Evolutionary conservation across 1,140 invertebrate genomes (phyloP).

Genomic region (Sminthurinus signatus): DNA sequence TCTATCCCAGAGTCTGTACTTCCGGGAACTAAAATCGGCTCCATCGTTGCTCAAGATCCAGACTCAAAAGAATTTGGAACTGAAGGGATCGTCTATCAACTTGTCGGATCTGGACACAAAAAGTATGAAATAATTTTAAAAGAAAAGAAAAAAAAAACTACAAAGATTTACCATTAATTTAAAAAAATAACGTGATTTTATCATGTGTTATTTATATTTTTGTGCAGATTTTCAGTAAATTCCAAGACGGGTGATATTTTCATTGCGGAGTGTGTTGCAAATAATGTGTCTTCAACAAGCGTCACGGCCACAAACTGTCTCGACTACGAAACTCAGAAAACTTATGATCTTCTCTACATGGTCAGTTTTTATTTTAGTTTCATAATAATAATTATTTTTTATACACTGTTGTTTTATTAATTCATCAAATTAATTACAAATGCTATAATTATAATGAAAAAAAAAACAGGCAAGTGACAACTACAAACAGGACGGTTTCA

Average conservation of each 20-base stretch:
- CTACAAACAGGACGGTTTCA: constrained; percentile 36
- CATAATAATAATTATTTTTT: too few species aligned
- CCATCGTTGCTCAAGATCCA: constrained; percentile 71
- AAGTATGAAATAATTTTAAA: constrained; percentile 48
- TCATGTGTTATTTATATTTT: background rate
- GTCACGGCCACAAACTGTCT: constrained; percentile 57
- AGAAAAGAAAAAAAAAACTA: too few species aligned
- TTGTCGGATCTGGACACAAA: constrained; percentile 76
- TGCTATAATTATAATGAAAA: too few species aligned
- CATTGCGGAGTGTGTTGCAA: constrained; percentile 65
- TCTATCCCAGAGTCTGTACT: constrained; percentile 64
- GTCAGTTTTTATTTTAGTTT: constrained; percentile 52
- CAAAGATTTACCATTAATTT: background rate
- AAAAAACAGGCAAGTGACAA: constrained; percentile 64
- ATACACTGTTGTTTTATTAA: too few species aligned
- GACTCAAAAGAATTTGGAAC: constrained; percentile 72
- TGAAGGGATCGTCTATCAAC: constrained; percentile 73
- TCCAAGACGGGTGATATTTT: constrained; percentile 70
- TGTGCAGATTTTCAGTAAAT: constrained; percentile 65
- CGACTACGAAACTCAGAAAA: constrained; percentile 75
- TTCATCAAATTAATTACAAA: too few species aligned
- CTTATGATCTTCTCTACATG: constrained; percentile 79
- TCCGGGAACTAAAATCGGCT: constrained; percentile 62
- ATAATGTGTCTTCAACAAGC: constrained; percentile 33
- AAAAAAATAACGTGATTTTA: background rate